A percentile compares a stretch with the other conserved stretches of the same genome.
Evolutionary conservation across 2,797 vertebrate genomes (phyloP).

Genomic region (Florisuga fusca): DNA sequence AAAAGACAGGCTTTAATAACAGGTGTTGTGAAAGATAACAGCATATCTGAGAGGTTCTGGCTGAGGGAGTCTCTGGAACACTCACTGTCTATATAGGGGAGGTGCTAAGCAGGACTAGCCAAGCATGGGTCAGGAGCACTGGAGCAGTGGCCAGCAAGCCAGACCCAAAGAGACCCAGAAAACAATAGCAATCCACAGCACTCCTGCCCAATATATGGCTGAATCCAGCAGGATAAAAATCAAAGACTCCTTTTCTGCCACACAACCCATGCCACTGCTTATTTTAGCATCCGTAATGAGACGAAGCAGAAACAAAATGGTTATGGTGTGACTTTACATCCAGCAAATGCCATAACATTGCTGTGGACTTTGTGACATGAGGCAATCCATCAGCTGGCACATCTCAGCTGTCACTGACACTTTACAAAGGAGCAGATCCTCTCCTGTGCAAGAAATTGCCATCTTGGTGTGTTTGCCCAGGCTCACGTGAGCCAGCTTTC

Average conservation of each 20-base stretch:
- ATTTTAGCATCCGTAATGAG: slow-evolving; percentile 27
- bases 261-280: slow-evolving; percentile 8
- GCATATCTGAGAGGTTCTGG: neutral
- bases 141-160: neutral
- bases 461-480: neutral
- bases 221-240: neutral
- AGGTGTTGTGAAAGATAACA: slow-evolving; percentile 53
- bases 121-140: neutral
- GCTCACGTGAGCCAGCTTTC: neutral
- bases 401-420: neutral
- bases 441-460: neutral
- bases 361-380: neutral
- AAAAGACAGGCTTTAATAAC: slow-evolving; percentile 35
- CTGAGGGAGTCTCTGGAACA: neutral
- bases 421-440: neutral
- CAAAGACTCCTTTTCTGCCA: slow-evolving; percentile 41
- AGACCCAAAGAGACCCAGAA: neutral
- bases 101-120: neutral
- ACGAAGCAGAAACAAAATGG: slow-evolving; percentile 17
- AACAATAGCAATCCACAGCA: neutral
- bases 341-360: neutral
- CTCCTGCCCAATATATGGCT: neutral
- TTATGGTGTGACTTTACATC: neutral
- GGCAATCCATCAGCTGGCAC: neutral
- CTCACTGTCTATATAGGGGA: neutral